Evolutionary conservation across 2,888 invertebrate species (phyloP).

Genomic region (Acanthosepion lycidas): DNA sequence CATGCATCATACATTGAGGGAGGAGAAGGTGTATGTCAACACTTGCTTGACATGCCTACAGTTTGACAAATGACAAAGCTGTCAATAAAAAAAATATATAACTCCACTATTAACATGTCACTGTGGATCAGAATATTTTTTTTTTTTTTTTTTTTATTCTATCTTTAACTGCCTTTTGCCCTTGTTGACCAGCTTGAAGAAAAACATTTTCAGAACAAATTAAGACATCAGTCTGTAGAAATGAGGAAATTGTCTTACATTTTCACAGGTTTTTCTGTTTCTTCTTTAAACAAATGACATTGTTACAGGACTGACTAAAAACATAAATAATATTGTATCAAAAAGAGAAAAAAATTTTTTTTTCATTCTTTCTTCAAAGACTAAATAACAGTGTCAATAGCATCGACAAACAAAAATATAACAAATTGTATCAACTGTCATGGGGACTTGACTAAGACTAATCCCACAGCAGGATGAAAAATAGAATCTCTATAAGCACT

Average conservation of each 20-base stretch:
- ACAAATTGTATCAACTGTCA: constrained; percentile 8
- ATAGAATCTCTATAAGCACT: constrained; percentile 33
- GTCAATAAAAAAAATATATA: constrained; percentile 2
- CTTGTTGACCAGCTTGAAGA: background rate
- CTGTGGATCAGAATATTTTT: background rate
- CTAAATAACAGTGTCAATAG: background rate
- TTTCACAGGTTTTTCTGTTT: background rate
- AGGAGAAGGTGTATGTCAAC: constrained; percentile 24
- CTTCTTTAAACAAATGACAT: background rate
- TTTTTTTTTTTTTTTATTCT: background rate
- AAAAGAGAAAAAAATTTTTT: constrained; percentile 33
- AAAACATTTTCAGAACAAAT: background rate
- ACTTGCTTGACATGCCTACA: background rate
- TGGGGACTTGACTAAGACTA: constrained; percentile 17
- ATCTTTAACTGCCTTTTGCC: background rate
- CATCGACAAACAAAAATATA: constrained; percentile 14
- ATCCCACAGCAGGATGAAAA: constrained; percentile 21
- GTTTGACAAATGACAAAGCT: constrained; percentile 34
- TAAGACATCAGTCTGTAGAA: background rate
- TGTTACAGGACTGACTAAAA: background rate
- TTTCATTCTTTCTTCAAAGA: background rate
- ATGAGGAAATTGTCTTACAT: background rate
- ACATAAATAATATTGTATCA: constrained; percentile 33
- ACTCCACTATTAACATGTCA: background rate
- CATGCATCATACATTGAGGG: constrained; percentile 37